These are phyloP conservation scores for Merops nubicus DNA, from an alignment of 2,113 vertebrate species.

Conservation along the genomic window DNA sequence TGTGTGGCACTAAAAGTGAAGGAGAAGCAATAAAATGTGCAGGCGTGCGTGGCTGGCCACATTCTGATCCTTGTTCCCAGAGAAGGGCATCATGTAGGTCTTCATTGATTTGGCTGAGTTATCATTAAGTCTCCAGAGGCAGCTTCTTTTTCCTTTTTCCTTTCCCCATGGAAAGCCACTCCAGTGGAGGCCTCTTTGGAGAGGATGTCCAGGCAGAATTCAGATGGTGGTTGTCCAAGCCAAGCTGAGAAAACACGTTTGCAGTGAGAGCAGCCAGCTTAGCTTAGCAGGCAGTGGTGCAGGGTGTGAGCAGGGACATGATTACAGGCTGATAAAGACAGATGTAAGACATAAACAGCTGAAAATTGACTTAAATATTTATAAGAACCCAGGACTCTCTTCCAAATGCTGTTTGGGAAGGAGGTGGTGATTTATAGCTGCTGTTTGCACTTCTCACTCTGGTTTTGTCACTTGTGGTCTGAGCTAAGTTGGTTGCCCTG, in stretches of 20 bases:
- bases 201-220: background rate
- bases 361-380: constrained; percentile 60
- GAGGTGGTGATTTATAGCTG: constrained; percentile 59
- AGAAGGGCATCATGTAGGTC: background rate
- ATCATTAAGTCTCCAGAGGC: background rate
- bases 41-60: background rate
- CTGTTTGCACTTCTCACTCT: background rate
- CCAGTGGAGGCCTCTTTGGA: background rate
- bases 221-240: background rate
- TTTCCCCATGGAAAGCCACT: background rate
- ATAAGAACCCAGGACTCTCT: constrained; percentile 12
- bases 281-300: constrained; percentile 19
- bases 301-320: background rate
- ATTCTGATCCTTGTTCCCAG: background rate
- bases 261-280: constrained; percentile 11
- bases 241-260: constrained; percentile 26
- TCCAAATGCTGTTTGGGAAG: constrained; percentile 53
- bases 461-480: background rate
- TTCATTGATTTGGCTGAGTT: background rate
- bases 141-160: background rate
- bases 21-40: background rate
- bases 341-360: constrained; percentile 57
- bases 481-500: background rate
- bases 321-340: constrained; percentile 36
- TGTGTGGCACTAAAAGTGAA: background rate